A percentile compares a stretch with the other conserved stretches of the same genome.
Conservation (phyloP, 2,113 vertebrate species). For the Gnathonemus longibarbis region DNA sequence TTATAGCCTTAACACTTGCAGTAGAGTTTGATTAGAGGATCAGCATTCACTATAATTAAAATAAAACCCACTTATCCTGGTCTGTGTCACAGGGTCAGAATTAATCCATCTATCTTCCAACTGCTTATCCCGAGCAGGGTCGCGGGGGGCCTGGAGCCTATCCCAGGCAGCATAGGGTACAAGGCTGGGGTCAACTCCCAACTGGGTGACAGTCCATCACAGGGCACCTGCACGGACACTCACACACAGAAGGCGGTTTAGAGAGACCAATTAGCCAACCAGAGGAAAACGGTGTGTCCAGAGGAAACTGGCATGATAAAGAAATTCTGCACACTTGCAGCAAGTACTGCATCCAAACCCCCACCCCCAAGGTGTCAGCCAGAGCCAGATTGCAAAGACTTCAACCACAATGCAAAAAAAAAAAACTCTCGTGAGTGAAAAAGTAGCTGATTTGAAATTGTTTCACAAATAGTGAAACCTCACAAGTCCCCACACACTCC, state of each 20-base stretch:
- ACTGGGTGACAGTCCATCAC: not conserved
- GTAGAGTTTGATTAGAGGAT: not conserved
- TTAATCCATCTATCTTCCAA: not conserved
- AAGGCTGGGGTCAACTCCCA: not conserved
- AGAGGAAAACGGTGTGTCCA: not conserved
- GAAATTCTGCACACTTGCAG: not conserved
- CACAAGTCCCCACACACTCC: not conserved
- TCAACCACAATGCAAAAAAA: not conserved
- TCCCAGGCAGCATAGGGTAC: not conserved
- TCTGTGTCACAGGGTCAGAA: not conserved
- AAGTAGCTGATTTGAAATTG: not conserved
- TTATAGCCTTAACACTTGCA: not conserved
- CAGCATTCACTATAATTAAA: conserved; percentile 10
- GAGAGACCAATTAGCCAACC: not conserved
- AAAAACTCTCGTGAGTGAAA: not conserved
- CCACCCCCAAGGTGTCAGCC: not conserved
- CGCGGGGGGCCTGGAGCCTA: not conserved
- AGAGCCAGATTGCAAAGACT: not conserved
- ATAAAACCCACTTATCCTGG: not conserved
- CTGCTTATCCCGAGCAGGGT: not conserved
- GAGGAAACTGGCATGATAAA: not conserved
- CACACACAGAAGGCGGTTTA: not conserved
- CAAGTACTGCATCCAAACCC: not conserved
- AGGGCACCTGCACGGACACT: not conserved
- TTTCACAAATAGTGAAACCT: not conserved